Conservation (phyloP, 2,888 invertebrate species). For the Oasisia sp. region DNA sequence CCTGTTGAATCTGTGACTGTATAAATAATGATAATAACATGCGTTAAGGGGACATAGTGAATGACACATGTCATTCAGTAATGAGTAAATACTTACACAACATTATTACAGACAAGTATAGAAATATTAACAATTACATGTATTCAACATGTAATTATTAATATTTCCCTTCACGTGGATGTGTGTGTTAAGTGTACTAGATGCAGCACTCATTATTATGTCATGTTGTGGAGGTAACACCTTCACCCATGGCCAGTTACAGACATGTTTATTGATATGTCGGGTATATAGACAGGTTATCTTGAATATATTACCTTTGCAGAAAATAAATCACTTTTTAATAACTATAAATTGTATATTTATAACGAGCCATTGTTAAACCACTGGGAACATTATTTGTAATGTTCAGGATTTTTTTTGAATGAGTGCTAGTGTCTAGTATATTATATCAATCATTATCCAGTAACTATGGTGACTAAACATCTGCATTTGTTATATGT, state of each 20-base stretch:
- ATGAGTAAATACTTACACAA: background rate
- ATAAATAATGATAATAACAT: background rate
- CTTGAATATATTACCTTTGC: too few relatives aligned
- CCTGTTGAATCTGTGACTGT: background rate
- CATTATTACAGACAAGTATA: background rate
- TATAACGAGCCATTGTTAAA: background rate
- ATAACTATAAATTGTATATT: too few relatives aligned
- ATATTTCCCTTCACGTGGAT: too few relatives aligned
- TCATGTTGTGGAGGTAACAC: too few relatives aligned
- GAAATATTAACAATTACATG: background rate
- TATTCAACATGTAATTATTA: background rate
- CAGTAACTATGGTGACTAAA: background rate
- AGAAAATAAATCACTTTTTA: too few relatives aligned
- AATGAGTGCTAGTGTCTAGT: background rate
- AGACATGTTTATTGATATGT: too few relatives aligned
- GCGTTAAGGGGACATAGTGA: background rate
- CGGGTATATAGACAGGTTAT: too few relatives aligned
- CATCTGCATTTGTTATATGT: background rate
- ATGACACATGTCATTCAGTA: background rate
- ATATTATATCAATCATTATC: background rate
- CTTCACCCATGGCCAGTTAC: too few relatives aligned
- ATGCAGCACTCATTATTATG: too few relatives aligned
- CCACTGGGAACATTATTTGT: background rate
- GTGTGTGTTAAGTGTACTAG: too few relatives aligned
- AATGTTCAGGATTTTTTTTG: background rate